Conservation (phyloP, 2,797 vertebrate genomes). For the Hyperoplus immaculatus region DNA sequence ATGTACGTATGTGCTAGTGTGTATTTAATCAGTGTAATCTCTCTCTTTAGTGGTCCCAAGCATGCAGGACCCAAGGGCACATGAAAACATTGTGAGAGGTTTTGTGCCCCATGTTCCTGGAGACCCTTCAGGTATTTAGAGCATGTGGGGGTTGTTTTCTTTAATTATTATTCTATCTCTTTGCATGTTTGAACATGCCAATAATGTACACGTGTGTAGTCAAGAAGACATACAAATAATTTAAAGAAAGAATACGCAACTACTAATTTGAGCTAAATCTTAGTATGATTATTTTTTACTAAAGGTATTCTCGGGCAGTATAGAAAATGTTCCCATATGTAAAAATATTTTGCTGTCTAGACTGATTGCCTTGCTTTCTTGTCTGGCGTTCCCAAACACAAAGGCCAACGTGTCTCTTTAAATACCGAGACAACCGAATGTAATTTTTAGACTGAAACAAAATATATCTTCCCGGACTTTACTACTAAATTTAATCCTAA, state of each 20-base stretch:
- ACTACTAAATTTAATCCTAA: background rate
- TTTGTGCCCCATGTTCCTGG: conserved; percentile 78
- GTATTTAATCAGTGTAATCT: background rate
- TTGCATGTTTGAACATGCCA: background rate
- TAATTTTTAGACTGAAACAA: conserved; percentile 23
- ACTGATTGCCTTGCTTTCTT: conserved; percentile 22
- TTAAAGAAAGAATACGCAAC: background rate
- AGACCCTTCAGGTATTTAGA: conserved; percentile 59
- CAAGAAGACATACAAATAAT: background rate
- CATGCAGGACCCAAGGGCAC: conserved; percentile 83
- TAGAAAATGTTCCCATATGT: conserved; percentile 11
- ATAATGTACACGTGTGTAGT: background rate
- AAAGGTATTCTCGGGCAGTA: background rate
- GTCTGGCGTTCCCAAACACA: conserved; percentile 1
- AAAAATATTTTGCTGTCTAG: conserved; percentile 47
- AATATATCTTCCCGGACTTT: background rate
- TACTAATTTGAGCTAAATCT: conserved; percentile 13
- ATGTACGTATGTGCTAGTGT: background rate
- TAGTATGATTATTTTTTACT: conserved; percentile 3
- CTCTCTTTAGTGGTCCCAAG: conserved; percentile 87
- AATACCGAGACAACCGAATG: background rate
- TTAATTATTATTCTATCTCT: background rate
- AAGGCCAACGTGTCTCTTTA: conserved; percentile 12
- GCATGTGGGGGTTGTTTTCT: background rate
- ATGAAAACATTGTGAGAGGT: conserved; percentile 75